Conservation (phyloP, 2,888 invertebrate genomes). For the Lycaena phlaeas region DNA sequence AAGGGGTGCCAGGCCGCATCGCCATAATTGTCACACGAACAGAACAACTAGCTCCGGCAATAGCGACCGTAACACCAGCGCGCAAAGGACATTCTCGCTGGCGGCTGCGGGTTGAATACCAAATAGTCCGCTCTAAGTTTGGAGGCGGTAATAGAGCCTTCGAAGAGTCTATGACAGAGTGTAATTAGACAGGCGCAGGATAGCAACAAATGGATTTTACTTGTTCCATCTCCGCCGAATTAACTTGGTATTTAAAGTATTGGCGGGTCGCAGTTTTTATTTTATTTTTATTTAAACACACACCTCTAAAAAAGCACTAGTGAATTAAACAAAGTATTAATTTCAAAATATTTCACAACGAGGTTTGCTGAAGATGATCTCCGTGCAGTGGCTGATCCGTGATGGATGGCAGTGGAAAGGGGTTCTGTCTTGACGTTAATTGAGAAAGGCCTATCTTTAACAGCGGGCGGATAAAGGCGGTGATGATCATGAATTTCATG, state of each 20-base stretch:
- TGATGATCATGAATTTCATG: too few relatives aligned
- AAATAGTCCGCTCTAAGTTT: slow-evolving; percentile 67
- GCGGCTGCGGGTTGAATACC: slow-evolving; percentile 45
- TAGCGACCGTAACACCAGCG: slow-evolving; percentile 56
- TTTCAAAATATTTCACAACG: too few relatives aligned
- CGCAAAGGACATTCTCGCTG: slow-evolving; percentile 42
- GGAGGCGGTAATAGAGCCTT: slow-evolving; percentile 70
- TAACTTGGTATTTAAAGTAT: slow-evolving; percentile 36
- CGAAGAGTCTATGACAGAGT: slow-evolving; percentile 71
- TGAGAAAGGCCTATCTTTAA: too few relatives aligned
- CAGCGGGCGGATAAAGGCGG: too few relatives aligned
- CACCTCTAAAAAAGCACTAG: too few relatives aligned
- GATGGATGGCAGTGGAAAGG: too few relatives aligned
- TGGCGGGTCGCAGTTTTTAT: slow-evolving; percentile 19
- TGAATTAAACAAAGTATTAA: too few relatives aligned
- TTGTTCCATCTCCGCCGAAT: slow-evolving; percentile 52
- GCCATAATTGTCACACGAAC: slow-evolving; percentile 71
- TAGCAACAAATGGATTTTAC: slow-evolving; percentile 68
- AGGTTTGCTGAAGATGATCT: too few relatives aligned
- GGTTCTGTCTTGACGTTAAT: too few relatives aligned
- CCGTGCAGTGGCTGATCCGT: too few relatives aligned
- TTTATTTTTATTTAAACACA: too few relatives aligned
- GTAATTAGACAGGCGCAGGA: slow-evolving; percentile 70
- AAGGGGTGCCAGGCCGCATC: too few relatives aligned
- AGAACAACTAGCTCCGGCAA: slow-evolving; percentile 50